Evolutionary conservation across 1,140 invertebrate species (phyloP).

Genomic region (Aphidius ervi): DNA sequence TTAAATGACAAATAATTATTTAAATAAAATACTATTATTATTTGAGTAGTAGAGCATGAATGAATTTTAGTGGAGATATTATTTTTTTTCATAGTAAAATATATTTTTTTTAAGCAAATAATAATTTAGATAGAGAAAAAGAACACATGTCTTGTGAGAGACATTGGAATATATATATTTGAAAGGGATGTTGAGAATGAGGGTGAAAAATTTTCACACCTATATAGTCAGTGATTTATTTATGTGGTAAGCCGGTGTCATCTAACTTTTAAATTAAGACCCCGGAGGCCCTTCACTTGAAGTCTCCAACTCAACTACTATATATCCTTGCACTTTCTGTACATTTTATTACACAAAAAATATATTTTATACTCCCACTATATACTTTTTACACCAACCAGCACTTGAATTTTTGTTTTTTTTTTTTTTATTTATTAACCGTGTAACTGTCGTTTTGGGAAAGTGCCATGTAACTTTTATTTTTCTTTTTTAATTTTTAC

Average conservation of each 20-base stretch:
- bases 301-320: slow-evolving; percentile 9
- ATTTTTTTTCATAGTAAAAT: not conserved
- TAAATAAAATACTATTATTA: slow-evolving; percentile 6
- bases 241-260: slow-evolving; percentile 32
- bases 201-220: not conserved
- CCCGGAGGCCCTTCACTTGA: slow-evolving; percentile 14
- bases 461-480: too few species aligned
- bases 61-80: not conserved
- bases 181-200: not conserved
- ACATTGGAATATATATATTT: too few species aligned
- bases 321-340: not conserved
- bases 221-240: slow-evolving; percentile 30
- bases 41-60: slow-evolving; percentile 27
- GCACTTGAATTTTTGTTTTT: not conserved
- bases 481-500: too few species aligned
- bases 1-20: not conserved
- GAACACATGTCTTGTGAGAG: not conserved
- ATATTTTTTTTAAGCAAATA: not conserved
- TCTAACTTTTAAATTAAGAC: slow-evolving; percentile 42
- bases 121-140: not conserved
- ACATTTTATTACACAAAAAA: too few species aligned
- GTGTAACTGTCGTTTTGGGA: too few species aligned
- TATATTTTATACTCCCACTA: not conserved
- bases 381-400: slow-evolving; percentile 1
- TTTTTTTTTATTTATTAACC: not conserved